phyloP scores from a whole-genome alignment of 1,140 invertebrate genomes.

The Nasonia giraulti region DNA sequence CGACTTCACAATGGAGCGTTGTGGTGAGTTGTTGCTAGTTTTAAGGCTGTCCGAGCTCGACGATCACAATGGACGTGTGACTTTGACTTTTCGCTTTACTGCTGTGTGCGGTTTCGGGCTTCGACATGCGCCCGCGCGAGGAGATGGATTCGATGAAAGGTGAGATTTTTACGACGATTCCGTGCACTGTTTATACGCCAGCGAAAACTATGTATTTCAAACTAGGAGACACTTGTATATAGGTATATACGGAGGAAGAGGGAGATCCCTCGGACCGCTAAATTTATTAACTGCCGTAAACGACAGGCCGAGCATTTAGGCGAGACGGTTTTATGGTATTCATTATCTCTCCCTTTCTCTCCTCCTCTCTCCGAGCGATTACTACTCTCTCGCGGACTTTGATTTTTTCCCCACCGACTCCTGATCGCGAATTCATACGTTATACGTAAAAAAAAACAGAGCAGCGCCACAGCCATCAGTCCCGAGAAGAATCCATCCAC shows the following conservation, averaged over 20 bases:
- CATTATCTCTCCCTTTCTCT: conserved; percentile 40
- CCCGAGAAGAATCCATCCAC: background rate
- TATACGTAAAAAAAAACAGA: background rate
- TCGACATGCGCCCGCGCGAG: background rate
- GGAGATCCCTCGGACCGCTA: conserved; percentile 44
- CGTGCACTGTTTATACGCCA: too few relatives aligned
- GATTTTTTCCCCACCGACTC: conserved; percentile 30
- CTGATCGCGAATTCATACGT: conserved; percentile 35
- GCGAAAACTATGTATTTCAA: background rate
- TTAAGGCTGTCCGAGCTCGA: background rate
- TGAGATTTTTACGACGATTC: too few relatives aligned
- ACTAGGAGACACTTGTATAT: conserved; percentile 38
- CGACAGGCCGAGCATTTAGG: conserved; percentile 49
- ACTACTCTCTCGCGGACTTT: conserved; percentile 15
- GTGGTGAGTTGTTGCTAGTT: background rate
- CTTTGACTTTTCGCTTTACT: background rate
- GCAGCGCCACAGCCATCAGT: background rate
- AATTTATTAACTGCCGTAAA: conserved; percentile 54
- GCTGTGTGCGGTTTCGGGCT: background rate
- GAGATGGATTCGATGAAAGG: too few relatives aligned
- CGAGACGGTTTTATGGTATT: conserved; percentile 51
- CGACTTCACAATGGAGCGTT: background rate
- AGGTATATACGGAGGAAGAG: background rate
- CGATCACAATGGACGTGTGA: background rate
- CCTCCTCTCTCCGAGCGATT: conserved; percentile 27